A percentile compares a stretch with the other conserved stretches of the same genome.
Evolutionary conservation across 1,140 invertebrate species (phyloP).

Genomic region (Trichoplusia ni): DNA sequence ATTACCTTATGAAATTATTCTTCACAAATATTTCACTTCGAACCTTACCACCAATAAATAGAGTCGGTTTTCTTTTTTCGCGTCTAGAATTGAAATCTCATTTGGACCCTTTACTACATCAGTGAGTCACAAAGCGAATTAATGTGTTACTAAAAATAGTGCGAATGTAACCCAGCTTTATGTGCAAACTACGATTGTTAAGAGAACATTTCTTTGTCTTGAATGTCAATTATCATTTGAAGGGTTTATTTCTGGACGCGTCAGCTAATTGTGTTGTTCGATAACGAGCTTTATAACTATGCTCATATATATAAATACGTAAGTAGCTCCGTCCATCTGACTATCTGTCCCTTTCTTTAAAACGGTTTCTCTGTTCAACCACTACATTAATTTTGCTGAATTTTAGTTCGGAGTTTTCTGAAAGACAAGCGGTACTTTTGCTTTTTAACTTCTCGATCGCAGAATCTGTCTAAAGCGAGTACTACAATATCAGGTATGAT

Average conservation of each 20-base stretch:
- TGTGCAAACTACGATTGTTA: conserved; percentile 31
- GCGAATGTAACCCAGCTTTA: conserved; percentile 38
- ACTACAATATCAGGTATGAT: too few species aligned
- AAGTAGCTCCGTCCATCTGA: too few species aligned
- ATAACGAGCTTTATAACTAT: too few species aligned
- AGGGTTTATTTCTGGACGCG: neutral
- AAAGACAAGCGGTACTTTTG: neutral
- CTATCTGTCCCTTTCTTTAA: too few species aligned
- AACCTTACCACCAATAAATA: conserved; percentile 45
- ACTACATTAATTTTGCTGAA: too few species aligned
- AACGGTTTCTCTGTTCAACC: too few species aligned
- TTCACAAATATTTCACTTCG: conserved; percentile 36
- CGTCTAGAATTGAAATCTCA: conserved; percentile 49
- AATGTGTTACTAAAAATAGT: conserved; percentile 67
- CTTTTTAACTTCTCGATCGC: too few species aligned
- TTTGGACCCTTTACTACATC: conserved; percentile 69
- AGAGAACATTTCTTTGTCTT: conserved; percentile 29
- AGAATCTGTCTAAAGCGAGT: too few species aligned
- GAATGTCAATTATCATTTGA: conserved; percentile 3
- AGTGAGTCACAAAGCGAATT: conserved; percentile 67
- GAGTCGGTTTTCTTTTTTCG: conserved; percentile 44
- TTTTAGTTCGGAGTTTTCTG: too few species aligned
- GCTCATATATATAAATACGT: too few species aligned
- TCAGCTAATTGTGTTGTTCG: neutral
- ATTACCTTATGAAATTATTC: conserved; percentile 74